Percentiles rank a stretch among this genome's conserved stretches.
These are phyloP conservation scores for Sebastes kiyomatsui DNA, from an alignment of 2,797 vertebrate genomes.

Conservation along the genomic window DNA sequence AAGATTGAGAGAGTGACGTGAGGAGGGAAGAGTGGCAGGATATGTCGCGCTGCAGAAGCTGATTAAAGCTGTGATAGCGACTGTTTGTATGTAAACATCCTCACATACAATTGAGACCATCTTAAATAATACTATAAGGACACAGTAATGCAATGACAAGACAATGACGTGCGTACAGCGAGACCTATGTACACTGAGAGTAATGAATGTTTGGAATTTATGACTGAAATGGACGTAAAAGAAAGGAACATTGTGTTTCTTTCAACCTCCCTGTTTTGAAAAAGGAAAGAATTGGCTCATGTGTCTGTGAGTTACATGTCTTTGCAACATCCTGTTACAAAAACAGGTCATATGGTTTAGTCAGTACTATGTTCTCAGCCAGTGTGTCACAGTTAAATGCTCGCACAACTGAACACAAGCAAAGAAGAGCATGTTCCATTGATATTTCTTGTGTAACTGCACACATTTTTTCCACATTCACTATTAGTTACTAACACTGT, in stretches of 20 bases:
- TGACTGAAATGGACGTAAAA: not conserved
- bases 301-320: constrained; percentile 53
- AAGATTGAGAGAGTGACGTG: constrained; percentile 30
- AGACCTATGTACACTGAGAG: not conserved
- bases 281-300: constrained; percentile 69
- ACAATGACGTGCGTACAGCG: not conserved
- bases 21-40: constrained; percentile 67
- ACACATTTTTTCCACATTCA: not conserved
- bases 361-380: constrained; percentile 15
- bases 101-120: not conserved
- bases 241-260: constrained; percentile 1
- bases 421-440: not conserved
- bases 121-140: not conserved
- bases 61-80: constrained; percentile 64
- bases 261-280: constrained; percentile 27
- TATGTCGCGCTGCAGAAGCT: constrained; percentile 62
- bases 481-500: not conserved
- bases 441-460: not conserved
- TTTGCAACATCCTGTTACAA: constrained; percentile 79
- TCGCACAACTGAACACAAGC: not conserved
- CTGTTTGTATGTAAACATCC: constrained; percentile 52
- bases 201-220: not conserved
- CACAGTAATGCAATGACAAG: not conserved
- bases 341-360: constrained; percentile 61
- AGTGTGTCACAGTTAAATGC: constrained; percentile 4